Evolutionary conservation across 53 echinoderm and acorn worm species (phyloP), one percentile per base, ranked within the genome.

Genomic region (Crossaster papposus): DNA sequence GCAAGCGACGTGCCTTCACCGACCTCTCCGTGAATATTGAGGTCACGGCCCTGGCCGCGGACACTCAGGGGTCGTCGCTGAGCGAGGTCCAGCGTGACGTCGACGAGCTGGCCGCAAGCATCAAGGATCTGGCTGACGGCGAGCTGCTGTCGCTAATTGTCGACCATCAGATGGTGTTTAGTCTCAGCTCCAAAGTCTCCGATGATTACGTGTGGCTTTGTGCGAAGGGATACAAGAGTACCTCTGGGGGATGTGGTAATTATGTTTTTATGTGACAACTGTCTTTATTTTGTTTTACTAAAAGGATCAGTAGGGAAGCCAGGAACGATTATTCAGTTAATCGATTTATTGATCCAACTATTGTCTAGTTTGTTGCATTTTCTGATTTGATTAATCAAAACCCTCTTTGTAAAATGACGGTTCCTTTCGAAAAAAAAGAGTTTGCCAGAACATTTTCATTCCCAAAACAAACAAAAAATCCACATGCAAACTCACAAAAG

Each of bases 1-100:
- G 87, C 17, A 72, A 74, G 22, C 79, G 87, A 3, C 85, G 80
- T 31, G 86, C 87, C 32, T 86, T 91, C 65, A 91, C 91, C 29
- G 91, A 91, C 63, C 79, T 92, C 38, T 89, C 92, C n/a, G 92
- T 94, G 51, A 92, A 87, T 54, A 94, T 94, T 65, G 88, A 77
- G 63, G 89, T 94, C 83, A 82, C 83, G 26, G 86, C 89, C 30
- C 72, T 84, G 11, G 53, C 83, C 31, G 81, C 75, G 29, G 81
- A 78, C 38, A 63, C 64, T 0, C 75, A 62, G 20, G 72, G 62
- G 29, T 62, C 79, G 14, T 70, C 81, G 5, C 81, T 90, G 55
- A 81, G 72, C 28, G 81, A 70, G 13, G 72, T 81, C 51, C 72
- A 84, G 63, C 70, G 82, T 30, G 94, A 94, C 64, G 87, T 92